These are phyloP conservation scores for Peribatodes rhomboidaria DNA, from an alignment of 2,888 invertebrate genomes.

Conservation along the genomic window DNA sequence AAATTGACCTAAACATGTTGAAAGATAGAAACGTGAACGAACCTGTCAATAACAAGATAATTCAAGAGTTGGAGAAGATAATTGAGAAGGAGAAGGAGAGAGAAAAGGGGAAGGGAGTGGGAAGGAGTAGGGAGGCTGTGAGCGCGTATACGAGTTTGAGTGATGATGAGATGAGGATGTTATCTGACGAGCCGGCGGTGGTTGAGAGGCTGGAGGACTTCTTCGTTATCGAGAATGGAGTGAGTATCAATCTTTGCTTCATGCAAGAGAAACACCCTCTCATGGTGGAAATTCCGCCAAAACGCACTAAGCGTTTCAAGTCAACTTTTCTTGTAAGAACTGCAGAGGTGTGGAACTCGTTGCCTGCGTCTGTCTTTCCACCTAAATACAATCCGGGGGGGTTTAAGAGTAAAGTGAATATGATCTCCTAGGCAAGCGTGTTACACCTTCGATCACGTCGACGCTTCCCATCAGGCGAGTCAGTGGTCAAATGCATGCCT, in stretches of 20 bases:
- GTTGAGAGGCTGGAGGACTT: conserved; percentile 63
- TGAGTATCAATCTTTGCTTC: conserved; percentile 58
- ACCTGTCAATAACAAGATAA: conserved; percentile 45
- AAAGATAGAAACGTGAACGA: conserved; percentile 53
- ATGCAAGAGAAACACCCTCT: too few relatives aligned
- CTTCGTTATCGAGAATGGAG: conserved; percentile 76
- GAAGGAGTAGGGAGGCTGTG: conserved; percentile 40
- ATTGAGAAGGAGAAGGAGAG: conserved; percentile 48
- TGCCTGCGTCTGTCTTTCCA: too few relatives aligned
- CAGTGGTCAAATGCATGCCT: too few relatives aligned
- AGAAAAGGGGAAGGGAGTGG: conserved; percentile 21
- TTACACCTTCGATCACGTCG: too few relatives aligned
- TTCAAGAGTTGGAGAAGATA: conserved; percentile 51
- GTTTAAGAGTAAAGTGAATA: too few relatives aligned
- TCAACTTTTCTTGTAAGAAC: too few relatives aligned
- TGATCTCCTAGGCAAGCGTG: too few relatives aligned
- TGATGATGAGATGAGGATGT: conserved; percentile 71
- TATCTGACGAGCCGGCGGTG: conserved; percentile 67
- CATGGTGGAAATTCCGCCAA: too few relatives aligned
- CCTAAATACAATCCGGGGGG: too few relatives aligned
- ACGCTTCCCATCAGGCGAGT: too few relatives aligned
- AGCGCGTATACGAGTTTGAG: conserved; percentile 56
- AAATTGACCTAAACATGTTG: conserved; percentile 40
- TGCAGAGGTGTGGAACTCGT: too few relatives aligned
- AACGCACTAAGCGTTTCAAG: too few relatives aligned